Base-by-base conservation (phyloP, 2,797 vertebrate species). In the Todus mexicanus region DNA sequence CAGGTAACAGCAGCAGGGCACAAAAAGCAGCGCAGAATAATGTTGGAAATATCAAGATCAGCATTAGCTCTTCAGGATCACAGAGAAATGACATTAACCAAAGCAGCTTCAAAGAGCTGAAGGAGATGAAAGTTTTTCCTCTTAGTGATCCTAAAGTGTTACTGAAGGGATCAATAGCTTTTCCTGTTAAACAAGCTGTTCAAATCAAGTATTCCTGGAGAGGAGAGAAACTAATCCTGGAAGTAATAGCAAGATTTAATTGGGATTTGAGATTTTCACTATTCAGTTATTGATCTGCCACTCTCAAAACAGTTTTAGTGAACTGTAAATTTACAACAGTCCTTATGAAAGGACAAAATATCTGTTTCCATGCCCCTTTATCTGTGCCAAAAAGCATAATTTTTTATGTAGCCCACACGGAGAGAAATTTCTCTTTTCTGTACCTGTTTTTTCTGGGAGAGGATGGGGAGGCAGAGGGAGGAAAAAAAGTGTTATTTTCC, bases 141-240 rank as follows among this genome's bases (percentile, higher is more conserved):
- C 89, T 87, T 88, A 89, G 93, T 83, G 59, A 78, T 84, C 85
- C 85, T 88, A 4, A 95, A 91, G 92, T 89, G 84, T 88, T 83
- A 63, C 26, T 94, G 94, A 94, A 91, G 47, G 72, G 73, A 94
- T 92, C 82, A 78, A 78, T 86, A 95, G 76, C 91, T 83, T 88
- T 93, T 87, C 57, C 89, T 78, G 54, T 51, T 86, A 78, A 96
- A 75, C 38, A 80, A 81, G 54, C 50, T 84, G 73, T 38, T 87
- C 54, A 95, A 83, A 92, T 89, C 69, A 92, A 91, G 87, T 92
- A 72, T 92, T 96, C 43, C 66, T 88, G 60, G 43, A 89, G 54
- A 94, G 61, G 54, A 92, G 27, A 83, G 42, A 88, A 96, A 68
- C 64, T 65, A 71, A 74, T 83, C 79, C 66, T 89, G 63, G 57